A percentile compares a stretch with the other conserved stretches of the same genome.
Conservation (phyloP, 2,888 invertebrate species). For the Drosophila emarginata region DNA sequence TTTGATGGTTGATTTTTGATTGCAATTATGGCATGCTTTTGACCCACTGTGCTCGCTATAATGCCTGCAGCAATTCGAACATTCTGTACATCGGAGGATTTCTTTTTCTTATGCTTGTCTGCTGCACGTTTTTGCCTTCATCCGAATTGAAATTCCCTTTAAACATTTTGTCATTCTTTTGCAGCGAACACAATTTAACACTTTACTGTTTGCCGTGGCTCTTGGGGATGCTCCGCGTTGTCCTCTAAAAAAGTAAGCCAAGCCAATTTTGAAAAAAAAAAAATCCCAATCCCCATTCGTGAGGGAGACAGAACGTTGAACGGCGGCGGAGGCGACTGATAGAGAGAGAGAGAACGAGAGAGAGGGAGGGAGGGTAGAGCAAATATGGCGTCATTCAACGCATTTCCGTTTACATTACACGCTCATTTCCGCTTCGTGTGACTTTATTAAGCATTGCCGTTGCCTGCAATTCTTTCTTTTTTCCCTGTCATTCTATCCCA, state of each 20-base stretch:
- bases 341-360: not conserved
- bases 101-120: constrained; percentile 17
- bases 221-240: constrained; percentile 40
- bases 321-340: no score
- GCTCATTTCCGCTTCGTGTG: constrained; percentile 75
- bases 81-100: not conserved
- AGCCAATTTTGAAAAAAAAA: constrained; percentile 28
- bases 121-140: constrained; percentile 11
- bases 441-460: constrained; percentile 66
- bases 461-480: constrained; percentile 37
- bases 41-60: not conserved
- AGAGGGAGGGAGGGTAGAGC: constrained; percentile 9
- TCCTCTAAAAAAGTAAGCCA: constrained; percentile 42
- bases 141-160: constrained; percentile 31
- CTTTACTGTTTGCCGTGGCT: constrained; percentile 51
- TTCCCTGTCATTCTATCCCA: constrained; percentile 5
- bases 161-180: constrained; percentile 46
- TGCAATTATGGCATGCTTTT: not conserved
- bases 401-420: constrained; percentile 76
- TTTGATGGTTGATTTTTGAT: not conserved
- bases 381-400: constrained; percentile 71
- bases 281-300: constrained; percentile 6
- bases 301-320: not conserved
- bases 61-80: not conserved
- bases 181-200: constrained; percentile 68